Conservation (phyloP, 2,888 invertebrate genomes). For the Lottia scabra region DNA sequence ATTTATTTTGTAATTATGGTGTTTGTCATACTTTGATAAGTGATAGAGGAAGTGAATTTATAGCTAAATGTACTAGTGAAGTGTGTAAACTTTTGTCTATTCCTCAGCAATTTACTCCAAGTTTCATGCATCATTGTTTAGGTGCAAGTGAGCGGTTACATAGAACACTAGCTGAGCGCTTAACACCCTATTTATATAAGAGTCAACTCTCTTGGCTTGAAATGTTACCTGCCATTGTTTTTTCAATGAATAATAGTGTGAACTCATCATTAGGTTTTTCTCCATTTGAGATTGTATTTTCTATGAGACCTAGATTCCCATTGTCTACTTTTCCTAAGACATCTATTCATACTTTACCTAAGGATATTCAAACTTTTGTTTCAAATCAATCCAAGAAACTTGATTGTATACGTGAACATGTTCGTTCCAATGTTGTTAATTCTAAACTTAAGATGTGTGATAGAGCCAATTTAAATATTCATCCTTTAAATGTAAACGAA, state of each 20-base stretch:
- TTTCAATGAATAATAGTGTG: constrained; percentile 25
- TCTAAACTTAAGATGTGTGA: constrained; percentile 6
- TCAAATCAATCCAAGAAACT: constrained; percentile 1
- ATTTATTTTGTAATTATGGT: constrained; percentile 18
- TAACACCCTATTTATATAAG: constrained; percentile 24
- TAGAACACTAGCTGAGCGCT: constrained; percentile 20
- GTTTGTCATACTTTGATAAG: constrained; percentile 20
- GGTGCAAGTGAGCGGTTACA: constrained; percentile 28
- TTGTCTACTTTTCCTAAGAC: not conserved
- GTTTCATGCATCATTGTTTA: constrained; percentile 27
- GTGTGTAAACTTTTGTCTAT: not conserved
- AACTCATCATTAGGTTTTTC: constrained; percentile 14
- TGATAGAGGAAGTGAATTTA: constrained; percentile 10
- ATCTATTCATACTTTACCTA: not conserved
- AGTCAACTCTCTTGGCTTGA: constrained; percentile 19
- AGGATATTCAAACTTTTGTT: not conserved
- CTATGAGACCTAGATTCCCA: constrained; percentile 19
- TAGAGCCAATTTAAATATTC: constrained; percentile 7
- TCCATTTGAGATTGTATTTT: constrained; percentile 22
- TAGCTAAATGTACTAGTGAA: not conserved
- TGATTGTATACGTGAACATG: not conserved
- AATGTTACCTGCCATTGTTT: constrained; percentile 22
- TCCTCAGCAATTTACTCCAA: constrained; percentile 17
- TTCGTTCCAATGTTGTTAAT: not conserved
- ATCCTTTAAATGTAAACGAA: not conserved